These are phyloP conservation scores for Furnarius figulus DNA, from an alignment of 2,113 vertebrate species.

Conservation along the genomic window DNA sequence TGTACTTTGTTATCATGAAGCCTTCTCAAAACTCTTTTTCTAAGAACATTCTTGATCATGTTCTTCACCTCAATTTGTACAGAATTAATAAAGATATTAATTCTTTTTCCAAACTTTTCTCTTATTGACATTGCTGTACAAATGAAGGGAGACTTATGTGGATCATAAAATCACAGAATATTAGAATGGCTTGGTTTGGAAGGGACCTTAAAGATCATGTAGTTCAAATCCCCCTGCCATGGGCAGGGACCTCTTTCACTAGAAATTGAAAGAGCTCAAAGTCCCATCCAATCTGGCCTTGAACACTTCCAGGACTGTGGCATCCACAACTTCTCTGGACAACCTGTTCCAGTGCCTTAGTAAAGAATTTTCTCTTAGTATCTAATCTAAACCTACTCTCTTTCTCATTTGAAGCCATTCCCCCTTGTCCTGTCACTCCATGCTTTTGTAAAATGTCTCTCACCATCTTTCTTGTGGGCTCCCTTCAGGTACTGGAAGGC, in stretches of 20 bases:
- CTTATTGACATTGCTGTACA: neutral
- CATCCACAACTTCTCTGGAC: neutral
- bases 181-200: neutral
- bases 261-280: neutral
- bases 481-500: neutral
- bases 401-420: neutral
- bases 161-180: neutral
- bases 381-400: neutral
- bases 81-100: neutral
- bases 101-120: neutral
- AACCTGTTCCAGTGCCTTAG: accelerated
- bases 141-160: neutral
- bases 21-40: neutral
- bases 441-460: neutral
- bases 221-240: neutral
- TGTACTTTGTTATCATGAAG: neutral
- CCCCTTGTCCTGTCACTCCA: neutral
- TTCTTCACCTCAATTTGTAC: neutral
- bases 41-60: neutral
- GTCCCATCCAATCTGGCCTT: neutral
- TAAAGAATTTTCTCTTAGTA: neutral
- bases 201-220: neutral
- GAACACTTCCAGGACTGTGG: neutral
- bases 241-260: neutral
- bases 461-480: neutral